Evolutionary conservation across 2,113 vertebrate species (phyloP).

Genomic region (Sylvietta virens): DNA sequence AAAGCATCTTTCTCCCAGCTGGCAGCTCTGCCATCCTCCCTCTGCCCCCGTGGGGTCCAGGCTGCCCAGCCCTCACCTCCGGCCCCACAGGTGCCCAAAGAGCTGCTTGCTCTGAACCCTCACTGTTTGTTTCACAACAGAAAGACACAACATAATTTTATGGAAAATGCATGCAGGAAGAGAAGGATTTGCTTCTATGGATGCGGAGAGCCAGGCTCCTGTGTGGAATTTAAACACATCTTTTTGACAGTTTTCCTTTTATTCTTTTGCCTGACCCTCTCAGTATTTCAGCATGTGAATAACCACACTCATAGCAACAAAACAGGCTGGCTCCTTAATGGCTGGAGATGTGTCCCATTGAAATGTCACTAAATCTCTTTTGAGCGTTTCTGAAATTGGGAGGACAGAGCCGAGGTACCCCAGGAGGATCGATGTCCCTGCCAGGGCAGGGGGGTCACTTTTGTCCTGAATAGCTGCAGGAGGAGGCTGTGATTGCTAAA

Average conservation of each 20-base stretch:
- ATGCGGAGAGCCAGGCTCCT: background rate
- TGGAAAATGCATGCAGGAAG: background rate
- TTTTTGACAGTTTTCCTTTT: background rate
- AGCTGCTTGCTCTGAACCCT: background rate
- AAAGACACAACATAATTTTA: background rate
- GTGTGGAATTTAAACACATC: background rate
- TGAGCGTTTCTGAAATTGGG: background rate
- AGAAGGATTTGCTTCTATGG: background rate
- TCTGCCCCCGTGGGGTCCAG: background rate
- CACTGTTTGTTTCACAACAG: background rate
- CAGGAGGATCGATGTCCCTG: background rate
- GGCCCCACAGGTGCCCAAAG: background rate
- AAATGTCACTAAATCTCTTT: background rate
- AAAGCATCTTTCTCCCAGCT: background rate
- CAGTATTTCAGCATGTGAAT: background rate
- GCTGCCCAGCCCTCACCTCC: background rate
- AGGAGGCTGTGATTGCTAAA: background rate
- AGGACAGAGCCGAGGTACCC: background rate
- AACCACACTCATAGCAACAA: background rate
- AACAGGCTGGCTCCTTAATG: background rate
- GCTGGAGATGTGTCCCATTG: background rate
- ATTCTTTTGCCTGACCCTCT: background rate
- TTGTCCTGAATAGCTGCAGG: background rate
- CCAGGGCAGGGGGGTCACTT: background rate
- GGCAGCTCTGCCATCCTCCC: background rate